phyloP scores from a whole-genome alignment of 2,113 vertebrate genomes.

The Physeter macrocephalus region DNA sequence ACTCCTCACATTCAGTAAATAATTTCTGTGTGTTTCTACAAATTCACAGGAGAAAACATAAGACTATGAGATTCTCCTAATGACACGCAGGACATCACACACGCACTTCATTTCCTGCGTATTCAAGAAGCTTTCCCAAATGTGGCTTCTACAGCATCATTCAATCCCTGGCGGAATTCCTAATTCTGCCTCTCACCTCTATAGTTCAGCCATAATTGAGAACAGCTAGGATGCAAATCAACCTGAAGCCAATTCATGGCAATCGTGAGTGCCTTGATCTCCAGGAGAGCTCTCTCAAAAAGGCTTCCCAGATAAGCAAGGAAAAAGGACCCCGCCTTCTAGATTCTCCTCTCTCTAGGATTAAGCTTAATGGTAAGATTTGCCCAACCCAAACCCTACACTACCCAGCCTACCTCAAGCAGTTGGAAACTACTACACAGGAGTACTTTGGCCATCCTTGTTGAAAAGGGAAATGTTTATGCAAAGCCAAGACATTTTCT shows the following conservation, averaged over 20 bases:
- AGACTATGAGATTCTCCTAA: not conserved
- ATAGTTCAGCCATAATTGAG: not conserved
- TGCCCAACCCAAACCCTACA: not conserved
- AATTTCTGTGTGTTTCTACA: constrained; percentile 12
- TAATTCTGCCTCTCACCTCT: not conserved
- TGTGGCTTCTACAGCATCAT: not conserved
- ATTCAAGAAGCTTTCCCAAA: not conserved
- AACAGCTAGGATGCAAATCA: not conserved
- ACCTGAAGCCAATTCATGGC: not conserved
- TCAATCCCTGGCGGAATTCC: not conserved
- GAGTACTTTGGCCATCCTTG: not conserved
- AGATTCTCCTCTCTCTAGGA: not conserved
- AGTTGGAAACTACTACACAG: not conserved
- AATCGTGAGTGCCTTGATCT: not conserved
- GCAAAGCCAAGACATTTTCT: not conserved
- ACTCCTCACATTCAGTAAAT: constrained; percentile 22
- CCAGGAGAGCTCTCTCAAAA: not conserved
- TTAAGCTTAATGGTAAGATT: not conserved
- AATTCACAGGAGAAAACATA: constrained; percentile 5
- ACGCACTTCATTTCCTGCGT: not conserved
- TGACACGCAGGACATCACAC: not conserved
- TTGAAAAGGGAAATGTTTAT: not conserved
- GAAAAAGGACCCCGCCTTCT: not conserved
- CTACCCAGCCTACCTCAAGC: not conserved
- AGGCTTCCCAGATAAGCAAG: not conserved